Evolutionary conservation across 2,888 invertebrate species (phyloP).

Genomic region (Meteorus cinctellus): DNA sequence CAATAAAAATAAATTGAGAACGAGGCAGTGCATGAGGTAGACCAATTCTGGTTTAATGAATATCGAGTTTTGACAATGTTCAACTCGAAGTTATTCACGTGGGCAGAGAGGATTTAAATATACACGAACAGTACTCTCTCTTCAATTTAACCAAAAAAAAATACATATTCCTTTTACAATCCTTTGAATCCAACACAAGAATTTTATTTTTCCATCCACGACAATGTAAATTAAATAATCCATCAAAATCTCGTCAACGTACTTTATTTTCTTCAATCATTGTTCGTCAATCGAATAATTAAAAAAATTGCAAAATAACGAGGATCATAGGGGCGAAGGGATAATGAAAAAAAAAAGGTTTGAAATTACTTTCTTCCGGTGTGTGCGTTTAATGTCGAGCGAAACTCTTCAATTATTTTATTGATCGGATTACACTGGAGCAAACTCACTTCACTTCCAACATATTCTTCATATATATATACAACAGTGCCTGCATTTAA

Average conservation of each 20-base stretch:
- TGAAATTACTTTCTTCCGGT: slow-evolving; percentile 63
- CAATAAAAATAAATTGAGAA: not conserved
- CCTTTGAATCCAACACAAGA: not conserved
- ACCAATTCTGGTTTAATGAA: slow-evolving; percentile 15
- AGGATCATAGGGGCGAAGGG: not conserved
- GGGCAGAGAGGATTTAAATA: not conserved
- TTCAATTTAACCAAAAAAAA: not conserved
- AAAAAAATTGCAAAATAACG: not conserved
- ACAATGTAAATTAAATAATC: no score
- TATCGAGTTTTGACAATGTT: slow-evolving; percentile 30
- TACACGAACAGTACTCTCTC: not conserved
- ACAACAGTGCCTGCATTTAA: not conserved
- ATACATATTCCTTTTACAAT: not conserved
- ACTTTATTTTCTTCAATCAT: not conserved
- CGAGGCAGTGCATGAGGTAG: not conserved
- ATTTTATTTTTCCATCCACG: not conserved
- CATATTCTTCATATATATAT: not conserved
- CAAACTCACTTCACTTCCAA: not conserved
- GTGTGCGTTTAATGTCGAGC: slow-evolving; percentile 52
- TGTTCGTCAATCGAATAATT: not conserved
- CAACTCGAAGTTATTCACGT: not conserved
- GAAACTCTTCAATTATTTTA: slow-evolving; percentile 67
- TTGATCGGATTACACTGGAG: slow-evolving; percentile 60
- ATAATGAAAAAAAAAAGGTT: not conserved
- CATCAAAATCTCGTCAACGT: no score